These are phyloP conservation scores for Rostratula benghalensis DNA, from an alignment of 2,113 vertebrate genomes.

Conservation along the genomic window DNA sequence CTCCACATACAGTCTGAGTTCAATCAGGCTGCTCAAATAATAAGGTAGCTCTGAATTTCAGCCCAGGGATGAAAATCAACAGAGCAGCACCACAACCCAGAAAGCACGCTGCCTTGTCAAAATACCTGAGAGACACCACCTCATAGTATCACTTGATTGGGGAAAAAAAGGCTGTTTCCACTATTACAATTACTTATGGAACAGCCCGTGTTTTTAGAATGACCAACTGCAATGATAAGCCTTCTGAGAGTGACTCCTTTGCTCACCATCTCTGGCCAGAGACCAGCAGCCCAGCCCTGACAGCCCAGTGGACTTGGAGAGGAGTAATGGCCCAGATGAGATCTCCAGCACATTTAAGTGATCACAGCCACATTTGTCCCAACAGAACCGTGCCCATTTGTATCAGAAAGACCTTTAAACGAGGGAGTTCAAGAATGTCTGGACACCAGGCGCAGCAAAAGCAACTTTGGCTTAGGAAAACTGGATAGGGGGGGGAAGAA, in stretches of 20 bases:
- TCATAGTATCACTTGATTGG: not conserved
- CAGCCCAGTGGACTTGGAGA: not conserved
- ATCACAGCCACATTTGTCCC: not conserved
- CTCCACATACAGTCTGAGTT: not conserved
- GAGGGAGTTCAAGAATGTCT: not conserved
- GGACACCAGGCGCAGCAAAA: not conserved
- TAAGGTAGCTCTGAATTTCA: not conserved
- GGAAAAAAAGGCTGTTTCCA: conserved; percentile 9
- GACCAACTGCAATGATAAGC: not conserved
- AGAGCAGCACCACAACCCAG: not conserved
- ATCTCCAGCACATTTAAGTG: not conserved
- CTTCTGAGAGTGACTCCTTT: not conserved
- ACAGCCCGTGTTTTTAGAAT: not conserved
- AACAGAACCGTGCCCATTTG: not conserved
- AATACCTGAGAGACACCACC: not conserved
- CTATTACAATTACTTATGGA: not conserved
- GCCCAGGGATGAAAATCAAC: not conserved
- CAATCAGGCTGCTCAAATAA: not conserved
- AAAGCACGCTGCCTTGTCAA: not conserved
- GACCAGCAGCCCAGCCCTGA: not conserved
- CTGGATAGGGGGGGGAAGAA: not conserved
- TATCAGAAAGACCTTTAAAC: not conserved
- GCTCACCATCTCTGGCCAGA: not conserved
- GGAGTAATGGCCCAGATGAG: not conserved
- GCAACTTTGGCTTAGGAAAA: not conserved